Conservation (phyloP, 2,797 vertebrate genomes). For the Helicolenus hilgendorfi region DNA sequence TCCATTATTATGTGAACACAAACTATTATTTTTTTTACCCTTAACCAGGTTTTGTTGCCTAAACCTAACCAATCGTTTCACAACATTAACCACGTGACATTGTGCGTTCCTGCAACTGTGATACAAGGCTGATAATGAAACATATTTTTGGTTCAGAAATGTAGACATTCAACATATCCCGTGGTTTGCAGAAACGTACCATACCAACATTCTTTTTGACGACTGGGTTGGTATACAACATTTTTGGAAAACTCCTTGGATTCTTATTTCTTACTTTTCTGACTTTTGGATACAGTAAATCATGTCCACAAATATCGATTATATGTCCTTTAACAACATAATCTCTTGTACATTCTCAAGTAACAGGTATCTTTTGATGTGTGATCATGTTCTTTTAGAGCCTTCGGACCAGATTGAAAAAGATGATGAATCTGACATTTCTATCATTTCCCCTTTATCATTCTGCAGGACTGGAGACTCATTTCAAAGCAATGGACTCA, state of each 20-base stretch:
- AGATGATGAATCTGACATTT: conserved; percentile 34
- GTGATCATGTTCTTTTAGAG: conserved; percentile 21
- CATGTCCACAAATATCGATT: neutral
- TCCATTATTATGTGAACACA: no score
- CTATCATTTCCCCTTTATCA: neutral
- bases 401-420: conserved; percentile 34
- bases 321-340: neutral
- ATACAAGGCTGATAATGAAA: neutral
- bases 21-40: neutral
- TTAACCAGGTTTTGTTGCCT: neutral
- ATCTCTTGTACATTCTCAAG: no score
- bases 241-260: neutral
- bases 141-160: neutral
- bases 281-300: neutral
- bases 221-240: neutral
- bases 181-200: neutral
- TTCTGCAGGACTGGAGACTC: neutral
- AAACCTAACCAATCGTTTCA: neutral
- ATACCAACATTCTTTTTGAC: neutral
- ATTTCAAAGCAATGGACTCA: neutral
- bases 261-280: neutral
- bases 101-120: neutral
- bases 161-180: neutral
- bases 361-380: neutral
- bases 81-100: neutral